A percentile compares a stretch with the other conserved stretches of the same genome.
These are phyloP conservation scores for Himalopsyche japonica DNA, from an alignment of 2,888 invertebrate species.

Conservation along the genomic window DNA sequence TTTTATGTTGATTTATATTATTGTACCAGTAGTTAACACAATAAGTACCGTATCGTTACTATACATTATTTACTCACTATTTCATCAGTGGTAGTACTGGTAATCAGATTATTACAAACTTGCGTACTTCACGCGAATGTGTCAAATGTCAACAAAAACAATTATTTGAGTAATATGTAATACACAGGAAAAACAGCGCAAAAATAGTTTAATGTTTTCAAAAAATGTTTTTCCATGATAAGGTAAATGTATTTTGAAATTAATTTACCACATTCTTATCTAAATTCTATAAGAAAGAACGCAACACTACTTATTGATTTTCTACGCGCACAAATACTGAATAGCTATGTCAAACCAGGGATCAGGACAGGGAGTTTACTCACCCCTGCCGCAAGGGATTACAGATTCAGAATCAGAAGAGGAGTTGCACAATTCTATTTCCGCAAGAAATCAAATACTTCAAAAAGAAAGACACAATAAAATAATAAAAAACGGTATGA, in stretches of 20 bases:
- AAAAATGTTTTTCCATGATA: not conserved
- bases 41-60: too few species aligned
- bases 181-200: not conserved
- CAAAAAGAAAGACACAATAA: constrained; percentile 43
- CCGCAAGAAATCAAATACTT: constrained; percentile 23
- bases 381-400: constrained; percentile 76
- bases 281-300: not conserved
- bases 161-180: not conserved
- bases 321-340: not conserved
- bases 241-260: not conserved
- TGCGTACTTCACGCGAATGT: not conserved
- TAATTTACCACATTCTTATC: not conserved
- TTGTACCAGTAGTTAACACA: too few species aligned
- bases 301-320: not conserved
- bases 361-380: constrained; percentile 62
- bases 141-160: not conserved
- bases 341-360: constrained; percentile 33
- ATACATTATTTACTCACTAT: too few species aligned
- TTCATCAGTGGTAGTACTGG: too few species aligned
- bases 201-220: not conserved
- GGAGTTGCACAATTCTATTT: constrained; percentile 28
- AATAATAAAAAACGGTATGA: constrained; percentile 47
- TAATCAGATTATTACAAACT: not conserved
- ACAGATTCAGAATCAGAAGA: constrained; percentile 76
- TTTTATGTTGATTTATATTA: too few species aligned